Conservation (phyloP, 2,797 vertebrate genomes). For the Poecilia picta region DNA sequence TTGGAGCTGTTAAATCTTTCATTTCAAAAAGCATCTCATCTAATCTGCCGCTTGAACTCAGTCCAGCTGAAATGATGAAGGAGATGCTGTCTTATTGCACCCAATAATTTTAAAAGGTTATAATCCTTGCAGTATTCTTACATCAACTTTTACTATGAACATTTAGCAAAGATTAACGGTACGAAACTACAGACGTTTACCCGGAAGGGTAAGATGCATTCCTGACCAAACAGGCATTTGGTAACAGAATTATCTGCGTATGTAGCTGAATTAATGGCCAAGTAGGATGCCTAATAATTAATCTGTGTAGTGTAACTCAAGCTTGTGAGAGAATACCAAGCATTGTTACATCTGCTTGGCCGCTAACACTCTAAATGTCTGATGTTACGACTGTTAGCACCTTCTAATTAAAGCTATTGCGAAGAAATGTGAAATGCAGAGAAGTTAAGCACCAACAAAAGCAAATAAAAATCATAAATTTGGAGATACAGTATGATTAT, state of each 20-base stretch:
- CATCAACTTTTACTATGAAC: not conserved
- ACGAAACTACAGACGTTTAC: not conserved
- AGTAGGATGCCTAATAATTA: not conserved
- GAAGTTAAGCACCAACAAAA: not conserved
- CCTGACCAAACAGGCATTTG: not conserved
- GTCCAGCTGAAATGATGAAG: constrained; percentile 40
- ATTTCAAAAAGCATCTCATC: constrained; percentile 27
- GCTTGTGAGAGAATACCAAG: not conserved
- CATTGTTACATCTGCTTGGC: not conserved
- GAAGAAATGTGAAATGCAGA: not conserved
- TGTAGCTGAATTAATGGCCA: not conserved
- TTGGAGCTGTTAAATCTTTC: constrained; percentile 39
- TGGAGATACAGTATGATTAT: not conserved
- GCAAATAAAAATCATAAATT: not conserved
- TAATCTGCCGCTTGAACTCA: constrained; percentile 39
- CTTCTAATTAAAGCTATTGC: not conserved
- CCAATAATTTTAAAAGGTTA: not conserved
- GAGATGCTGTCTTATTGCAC: constrained; percentile 17
- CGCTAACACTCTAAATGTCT: not conserved
- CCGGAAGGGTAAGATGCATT: not conserved
- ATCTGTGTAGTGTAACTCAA: not conserved
- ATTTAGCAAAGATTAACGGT: not conserved
- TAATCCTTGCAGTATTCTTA: constrained; percentile 17
- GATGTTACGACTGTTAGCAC: not conserved
- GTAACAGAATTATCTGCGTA: not conserved